Conservation (phyloP, 2,888 invertebrate species). For the Pocota personata region DNA sequence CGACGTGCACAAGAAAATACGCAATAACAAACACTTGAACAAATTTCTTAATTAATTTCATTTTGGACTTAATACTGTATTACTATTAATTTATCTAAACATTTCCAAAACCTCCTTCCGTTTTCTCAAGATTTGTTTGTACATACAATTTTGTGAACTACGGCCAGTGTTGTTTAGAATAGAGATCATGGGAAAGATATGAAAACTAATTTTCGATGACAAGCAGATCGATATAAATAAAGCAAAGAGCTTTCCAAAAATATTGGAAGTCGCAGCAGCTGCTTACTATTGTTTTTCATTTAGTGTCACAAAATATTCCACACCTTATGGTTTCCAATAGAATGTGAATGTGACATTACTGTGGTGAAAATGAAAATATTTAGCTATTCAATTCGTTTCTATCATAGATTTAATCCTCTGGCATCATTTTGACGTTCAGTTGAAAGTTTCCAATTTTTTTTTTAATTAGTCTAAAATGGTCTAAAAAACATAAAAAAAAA, state of each 20-base stretch:
- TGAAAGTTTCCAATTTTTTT: too few relatives aligned
- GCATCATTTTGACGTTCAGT: too few relatives aligned
- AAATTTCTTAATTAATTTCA: constrained; percentile 24
- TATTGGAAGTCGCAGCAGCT: neutral
- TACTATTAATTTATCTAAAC: neutral
- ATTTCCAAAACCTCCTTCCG: neutral
- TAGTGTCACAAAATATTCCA: too few relatives aligned
- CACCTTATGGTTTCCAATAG: too few relatives aligned
- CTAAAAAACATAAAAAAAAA: too few relatives aligned
- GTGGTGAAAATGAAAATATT: too few relatives aligned
- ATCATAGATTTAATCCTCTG: too few relatives aligned
- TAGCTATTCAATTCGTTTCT: too few relatives aligned
- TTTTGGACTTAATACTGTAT: constrained; percentile 1
- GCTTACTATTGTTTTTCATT: too few relatives aligned
- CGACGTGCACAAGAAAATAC: constrained; percentile 13
- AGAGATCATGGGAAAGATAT: neutral
- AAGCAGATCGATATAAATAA: constrained; percentile 2
- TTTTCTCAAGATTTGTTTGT: neutral
- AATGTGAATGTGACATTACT: too few relatives aligned
- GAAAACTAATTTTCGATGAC: neutral
- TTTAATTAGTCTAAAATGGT: too few relatives aligned
- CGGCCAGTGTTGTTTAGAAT: constrained; percentile 9
- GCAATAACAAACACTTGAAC: constrained; percentile 25
- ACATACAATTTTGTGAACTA: neutral
- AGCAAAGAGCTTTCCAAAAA: neutral